Evolutionary conservation across 1,140 invertebrate species (phyloP).

Genomic region (Orius laevigatus): DNA sequence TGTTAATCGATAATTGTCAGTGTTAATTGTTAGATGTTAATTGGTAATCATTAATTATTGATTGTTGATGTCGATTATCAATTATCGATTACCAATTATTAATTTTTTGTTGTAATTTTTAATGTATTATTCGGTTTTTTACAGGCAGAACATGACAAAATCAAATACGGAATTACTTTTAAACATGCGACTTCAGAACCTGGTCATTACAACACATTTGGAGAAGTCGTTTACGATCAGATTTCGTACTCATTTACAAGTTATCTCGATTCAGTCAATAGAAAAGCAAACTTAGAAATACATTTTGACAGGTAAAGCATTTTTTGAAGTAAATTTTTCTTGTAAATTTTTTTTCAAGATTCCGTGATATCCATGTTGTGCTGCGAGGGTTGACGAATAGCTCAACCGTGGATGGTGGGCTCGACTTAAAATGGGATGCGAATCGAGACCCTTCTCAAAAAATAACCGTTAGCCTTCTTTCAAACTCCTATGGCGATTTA

Average conservation of each 20-base stretch:
- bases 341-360: conserved; percentile 30
- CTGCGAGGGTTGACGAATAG: conserved; percentile 37
- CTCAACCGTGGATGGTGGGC: conserved; percentile 39
- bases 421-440: conserved; percentile 64
- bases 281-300: conserved; percentile 35
- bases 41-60: too few species aligned
- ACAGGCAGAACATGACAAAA: conserved; percentile 40
- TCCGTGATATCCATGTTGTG: conserved; percentile 52
- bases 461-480: conserved; percentile 36
- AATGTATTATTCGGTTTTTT: too few species aligned
- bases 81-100: conserved; percentile 8
- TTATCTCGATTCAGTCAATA: conserved; percentile 25
- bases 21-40: too few species aligned
- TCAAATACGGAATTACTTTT: conserved; percentile 40
- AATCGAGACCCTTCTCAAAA: conserved; percentile 60
- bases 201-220: conserved; percentile 39
- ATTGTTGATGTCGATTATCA: neutral
- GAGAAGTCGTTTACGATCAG: conserved; percentile 43
- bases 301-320: conserved; percentile 50
- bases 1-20: too few species aligned
- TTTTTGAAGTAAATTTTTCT: neutral
- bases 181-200: conserved; percentile 37
- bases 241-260: conserved; percentile 41
- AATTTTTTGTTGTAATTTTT: too few species aligned
- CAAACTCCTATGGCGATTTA: conserved; percentile 30